Base-by-base conservation (phyloP, 2,797 vertebrate genomes). In the Protonibea diacanthus region DNA sequence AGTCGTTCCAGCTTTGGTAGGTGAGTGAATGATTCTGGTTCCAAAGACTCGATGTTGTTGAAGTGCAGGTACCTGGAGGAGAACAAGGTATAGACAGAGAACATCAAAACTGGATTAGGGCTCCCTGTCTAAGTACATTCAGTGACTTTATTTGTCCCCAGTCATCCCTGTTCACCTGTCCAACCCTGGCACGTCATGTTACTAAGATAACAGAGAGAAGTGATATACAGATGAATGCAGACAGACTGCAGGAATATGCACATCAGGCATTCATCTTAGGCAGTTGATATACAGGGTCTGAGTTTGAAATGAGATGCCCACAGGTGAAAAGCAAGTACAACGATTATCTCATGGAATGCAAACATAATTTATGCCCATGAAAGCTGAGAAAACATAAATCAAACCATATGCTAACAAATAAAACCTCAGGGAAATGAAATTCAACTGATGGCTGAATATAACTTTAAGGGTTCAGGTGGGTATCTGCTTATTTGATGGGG, bases 1-100 rank as follows among this genome's bases (percentile, higher is more conserved):
- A 99, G 94, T 87, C 98, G 95, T 89, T 99, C 98, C 89, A 99
- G 96, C 93, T 98, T 99, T 25, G 98, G 98, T 56, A 99, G 94
- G 80, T 98, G 96, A 65, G 95, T 95, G 90, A 99, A 99, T 29
- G 97, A 97, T 89, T 98, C 97, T 0, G 97, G 96, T 86, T 99
- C 98, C 95, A 99, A 87, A 0, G 96, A 97, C 88, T 99, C 98
- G 63, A 99, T 99, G 90, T 97, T 98, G 94, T 99, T 99, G 95
- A 99, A 99, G 95, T 99, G 98, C 90, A 99, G 96, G 87, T 99
- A 99, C 87, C 98, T 99, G 90, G 55, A 94, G 86, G 72, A 88
- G 29, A 88, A 69, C 73, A 92, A n/a, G 86, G 56, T 21, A 42
- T 48, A 27, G 62, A 79, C 55, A 88, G 76, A 88, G 51, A 61